These are phyloP conservation scores for Trematocara nigrifrons DNA, from an alignment of 2,113 vertebrate species.

Conservation along the genomic window DNA sequence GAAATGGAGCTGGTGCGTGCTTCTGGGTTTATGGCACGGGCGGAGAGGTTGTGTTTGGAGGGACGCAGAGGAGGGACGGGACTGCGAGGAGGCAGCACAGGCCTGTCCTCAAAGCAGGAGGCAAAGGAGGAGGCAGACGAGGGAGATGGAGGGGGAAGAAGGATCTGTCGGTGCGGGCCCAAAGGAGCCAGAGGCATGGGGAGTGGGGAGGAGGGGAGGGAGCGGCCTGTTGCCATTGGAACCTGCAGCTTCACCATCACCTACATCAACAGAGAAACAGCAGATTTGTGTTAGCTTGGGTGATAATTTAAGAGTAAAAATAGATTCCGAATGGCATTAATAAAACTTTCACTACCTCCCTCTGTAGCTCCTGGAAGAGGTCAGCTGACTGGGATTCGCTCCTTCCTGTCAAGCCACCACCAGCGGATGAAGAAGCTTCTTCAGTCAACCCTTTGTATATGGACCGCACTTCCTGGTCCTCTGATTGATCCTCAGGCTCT, in stretches of 20 bases:
- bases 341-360: slow-evolving; percentile 68
- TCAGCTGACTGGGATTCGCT: slow-evolving; percentile 83
- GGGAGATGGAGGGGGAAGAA: slow-evolving; percentile 60
- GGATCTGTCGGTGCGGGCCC: slow-evolving; percentile 68
- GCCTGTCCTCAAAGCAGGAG: slow-evolving; percentile 75
- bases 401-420: slow-evolving; percentile 20
- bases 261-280: slow-evolving; percentile 5
- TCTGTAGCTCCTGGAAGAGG: slow-evolving; percentile 92
- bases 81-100: slow-evolving; percentile 84
- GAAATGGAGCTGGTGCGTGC: slow-evolving; percentile 59
- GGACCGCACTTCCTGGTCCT: slow-evolving; percentile 88
- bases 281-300: neutral
- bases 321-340: neutral
- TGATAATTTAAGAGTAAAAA: neutral
- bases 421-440: neutral
- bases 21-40: slow-evolving; percentile 34
- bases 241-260: slow-evolving; percentile 92
- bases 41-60: slow-evolving; percentile 64
- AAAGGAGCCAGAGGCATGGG: slow-evolving; percentile 56
- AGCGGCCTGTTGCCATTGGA: slow-evolving; percentile 54
- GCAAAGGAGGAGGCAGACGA: slow-evolving; percentile 62
- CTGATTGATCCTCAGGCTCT: slow-evolving; percentile 78
- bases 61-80: slow-evolving; percentile 85
- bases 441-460: slow-evolving; percentile 75
- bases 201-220: slow-evolving; percentile 70